Percentiles rank a stretch among this genome's conserved stretches.
Evolutionary conservation across 2,113 vertebrate species (phyloP).

Genomic region (Merops nubicus): DNA sequence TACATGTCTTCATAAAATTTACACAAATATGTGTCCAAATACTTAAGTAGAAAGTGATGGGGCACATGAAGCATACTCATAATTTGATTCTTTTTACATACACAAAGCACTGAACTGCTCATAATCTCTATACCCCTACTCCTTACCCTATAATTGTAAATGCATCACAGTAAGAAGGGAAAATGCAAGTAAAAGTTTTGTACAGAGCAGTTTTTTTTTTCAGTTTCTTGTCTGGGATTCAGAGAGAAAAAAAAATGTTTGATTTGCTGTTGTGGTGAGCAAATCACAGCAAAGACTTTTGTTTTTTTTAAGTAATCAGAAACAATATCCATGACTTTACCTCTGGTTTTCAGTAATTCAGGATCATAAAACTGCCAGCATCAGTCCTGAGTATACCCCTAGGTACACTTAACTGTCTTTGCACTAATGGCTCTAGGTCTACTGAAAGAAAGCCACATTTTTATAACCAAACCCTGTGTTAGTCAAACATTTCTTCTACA

Average conservation of each 20-base stretch:
- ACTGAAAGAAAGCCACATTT: not conserved
- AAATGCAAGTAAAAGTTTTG: not conserved
- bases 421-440: not conserved
- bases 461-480: not conserved
- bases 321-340: not conserved
- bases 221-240: not conserved
- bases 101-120: not conserved
- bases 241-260: not conserved
- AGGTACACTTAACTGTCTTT: not conserved
- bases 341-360: not conserved
- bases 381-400: not conserved
- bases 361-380: not conserved
- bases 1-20: not conserved
- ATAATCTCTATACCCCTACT: not conserved
- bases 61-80: not conserved
- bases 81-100: not conserved
- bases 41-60: not conserved
- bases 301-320: not conserved
- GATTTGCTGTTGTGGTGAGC: not conserved
- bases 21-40: not conserved
- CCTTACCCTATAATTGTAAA: not conserved
- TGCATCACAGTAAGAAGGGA: not conserved
- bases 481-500: not conserved
- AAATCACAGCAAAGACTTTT: no score
- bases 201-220: no score